These are phyloP conservation scores for Eristalis pertinax DNA, from an alignment of 2,888 invertebrate genomes.

Conservation along the genomic window DNA sequence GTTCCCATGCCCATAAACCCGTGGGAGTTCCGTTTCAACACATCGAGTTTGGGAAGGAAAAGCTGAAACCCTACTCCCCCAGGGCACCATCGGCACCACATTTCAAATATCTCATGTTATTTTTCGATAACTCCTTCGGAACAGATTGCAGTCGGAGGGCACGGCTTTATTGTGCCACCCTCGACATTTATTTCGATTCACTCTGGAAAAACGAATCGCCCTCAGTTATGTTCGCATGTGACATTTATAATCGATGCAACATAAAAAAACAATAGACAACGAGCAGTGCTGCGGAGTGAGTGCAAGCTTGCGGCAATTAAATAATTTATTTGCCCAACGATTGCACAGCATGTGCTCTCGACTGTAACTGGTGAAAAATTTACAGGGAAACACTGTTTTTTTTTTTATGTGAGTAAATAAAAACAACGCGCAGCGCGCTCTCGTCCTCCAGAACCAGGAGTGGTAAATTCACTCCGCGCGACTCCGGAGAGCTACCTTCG, in stretches of 20 bases:
- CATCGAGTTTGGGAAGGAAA: background rate
- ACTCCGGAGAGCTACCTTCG: background rate
- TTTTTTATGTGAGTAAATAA: slow-evolving; percentile 2
- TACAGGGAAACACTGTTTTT: background rate
- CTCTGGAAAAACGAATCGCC: background rate
- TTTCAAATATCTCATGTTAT: background rate
- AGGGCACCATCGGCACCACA: background rate
- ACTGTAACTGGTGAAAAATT: slow-evolving; percentile 20
- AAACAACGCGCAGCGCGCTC: background rate
- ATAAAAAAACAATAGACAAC: background rate
- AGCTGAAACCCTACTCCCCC: background rate
- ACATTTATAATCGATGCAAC: slow-evolving; percentile 14
- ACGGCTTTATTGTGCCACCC: background rate
- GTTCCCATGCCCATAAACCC: background rate
- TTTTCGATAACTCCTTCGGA: background rate
- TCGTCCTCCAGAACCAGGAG: background rate
- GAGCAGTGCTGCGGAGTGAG: slow-evolving; percentile 2
- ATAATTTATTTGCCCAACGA: slow-evolving; percentile 7
- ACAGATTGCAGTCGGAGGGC: background rate
- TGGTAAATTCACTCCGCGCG: background rate
- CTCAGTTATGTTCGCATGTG: background rate
- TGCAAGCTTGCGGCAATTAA: background rate
- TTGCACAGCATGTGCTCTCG: background rate
- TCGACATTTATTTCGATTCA: background rate
- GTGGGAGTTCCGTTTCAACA: background rate